phyloP scores from a whole-genome alignment of 2,113 vertebrate genomes.

The Globicephala melas region DNA sequence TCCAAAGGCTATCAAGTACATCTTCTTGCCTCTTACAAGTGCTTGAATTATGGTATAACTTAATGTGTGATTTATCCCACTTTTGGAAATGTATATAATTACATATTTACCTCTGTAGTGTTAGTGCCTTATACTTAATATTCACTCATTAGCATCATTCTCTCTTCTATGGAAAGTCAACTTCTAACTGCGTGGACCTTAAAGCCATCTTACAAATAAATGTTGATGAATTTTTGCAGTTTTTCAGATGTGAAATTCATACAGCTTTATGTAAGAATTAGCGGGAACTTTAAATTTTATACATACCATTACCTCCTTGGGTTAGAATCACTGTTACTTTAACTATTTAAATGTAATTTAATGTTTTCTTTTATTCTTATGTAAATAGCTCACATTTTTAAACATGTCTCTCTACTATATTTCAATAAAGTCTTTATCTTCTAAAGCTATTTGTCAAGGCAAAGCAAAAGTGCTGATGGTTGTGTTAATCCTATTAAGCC shows the following conservation, averaged over 20 bases:
- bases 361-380: slow-evolving; percentile 46
- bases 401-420: not conserved
- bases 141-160: slow-evolving; percentile 65
- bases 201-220: slow-evolving; percentile 66
- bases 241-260: slow-evolving; percentile 73
- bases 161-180: slow-evolving; percentile 41
- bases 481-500: not conserved
- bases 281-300: slow-evolving; percentile 56
- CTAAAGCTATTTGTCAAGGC: not conserved
- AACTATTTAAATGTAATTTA: slow-evolving; percentile 41
- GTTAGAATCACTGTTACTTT: slow-evolving; percentile 45
- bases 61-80: slow-evolving; percentile 70
- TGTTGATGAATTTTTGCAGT: slow-evolving; percentile 67
- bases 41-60: slow-evolving; percentile 70
- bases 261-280: slow-evolving; percentile 67
- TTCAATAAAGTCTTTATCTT: not conserved
- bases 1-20: slow-evolving; percentile 60
- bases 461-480: rapidly evolving
- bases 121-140: slow-evolving; percentile 66
- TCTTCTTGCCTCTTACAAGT: slow-evolving; percentile 67
- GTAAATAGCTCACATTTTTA: not conserved
- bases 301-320: slow-evolving; percentile 39
- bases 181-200: slow-evolving; percentile 61
- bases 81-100: slow-evolving; percentile 67
- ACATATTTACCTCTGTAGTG: slow-evolving; percentile 62